A percentile compares a stretch with the other conserved stretches of the same genome.
Evolutionary conservation across 2,888 invertebrate genomes (phyloP).

Genomic region (Acronicta leporina): DNA sequence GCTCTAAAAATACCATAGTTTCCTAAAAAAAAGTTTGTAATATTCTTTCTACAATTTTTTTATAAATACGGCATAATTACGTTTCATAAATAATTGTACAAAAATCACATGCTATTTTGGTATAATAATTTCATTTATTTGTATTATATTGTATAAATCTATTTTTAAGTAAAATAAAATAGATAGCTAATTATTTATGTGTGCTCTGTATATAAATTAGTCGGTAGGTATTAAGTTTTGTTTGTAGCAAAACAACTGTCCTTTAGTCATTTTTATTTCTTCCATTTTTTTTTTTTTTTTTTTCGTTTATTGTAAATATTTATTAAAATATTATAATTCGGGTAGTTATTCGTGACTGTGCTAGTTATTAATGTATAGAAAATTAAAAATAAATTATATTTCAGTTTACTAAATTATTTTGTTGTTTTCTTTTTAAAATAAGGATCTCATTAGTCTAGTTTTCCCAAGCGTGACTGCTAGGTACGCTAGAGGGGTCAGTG

Average conservation of each 20-base stretch:
- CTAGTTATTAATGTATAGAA: slow-evolving; percentile 51
- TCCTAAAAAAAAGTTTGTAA: no score
- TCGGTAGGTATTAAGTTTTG: slow-evolving; percentile 18
- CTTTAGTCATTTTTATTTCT: slow-evolving; percentile 59
- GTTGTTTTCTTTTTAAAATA: slow-evolving; percentile 29
- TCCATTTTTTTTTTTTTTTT: slow-evolving; percentile 44
- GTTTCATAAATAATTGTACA: no score
- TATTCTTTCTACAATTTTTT: no score
- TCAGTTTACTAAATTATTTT: slow-evolving; percentile 54
- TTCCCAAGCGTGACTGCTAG: no score
- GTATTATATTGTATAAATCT: slow-evolving; percentile 31
- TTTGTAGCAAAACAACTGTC: slow-evolving; percentile 32
- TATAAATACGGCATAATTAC: no score
- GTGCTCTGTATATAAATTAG: slow-evolving; percentile 46
- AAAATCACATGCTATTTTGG: not conserved
- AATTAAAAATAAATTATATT: slow-evolving; percentile 57
- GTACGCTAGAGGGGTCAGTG: no score
- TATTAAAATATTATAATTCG: slow-evolving; percentile 46
- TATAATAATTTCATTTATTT: slow-evolving; percentile 6
- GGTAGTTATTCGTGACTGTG: slow-evolving; percentile 61
- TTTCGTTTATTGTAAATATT: slow-evolving; percentile 53
- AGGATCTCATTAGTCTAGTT: no score
- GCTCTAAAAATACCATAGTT: no score
- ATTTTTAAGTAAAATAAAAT: slow-evolving; percentile 11
- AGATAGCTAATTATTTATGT: slow-evolving; percentile 46